Evolutionary conservation across 53 echinoderm and acorn worm species (phyloP).

Genomic region (Paelopatides confundens): DNA sequence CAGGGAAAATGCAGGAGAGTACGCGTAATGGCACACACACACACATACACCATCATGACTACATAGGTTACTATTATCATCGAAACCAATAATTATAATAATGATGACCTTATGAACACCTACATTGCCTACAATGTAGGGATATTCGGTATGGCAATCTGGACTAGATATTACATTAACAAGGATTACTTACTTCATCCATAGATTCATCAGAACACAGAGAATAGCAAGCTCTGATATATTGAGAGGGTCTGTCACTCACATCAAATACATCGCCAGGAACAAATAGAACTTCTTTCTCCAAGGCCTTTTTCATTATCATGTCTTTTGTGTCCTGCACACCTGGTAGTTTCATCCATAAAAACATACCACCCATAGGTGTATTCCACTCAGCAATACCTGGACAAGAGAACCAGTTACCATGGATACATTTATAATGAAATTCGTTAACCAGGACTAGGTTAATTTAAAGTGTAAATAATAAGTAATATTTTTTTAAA

Average conservation of each 20-base stretch:
- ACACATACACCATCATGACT: too few relatives aligned
- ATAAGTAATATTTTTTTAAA: too few relatives aligned
- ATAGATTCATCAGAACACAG: constrained; percentile 82
- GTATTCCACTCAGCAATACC: constrained; percentile 86
- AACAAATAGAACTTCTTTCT: constrained; percentile 94
- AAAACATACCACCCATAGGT: constrained; percentile 80
- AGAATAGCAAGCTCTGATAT: constrained; percentile 83
- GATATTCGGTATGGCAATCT: too few relatives aligned
- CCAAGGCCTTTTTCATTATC: constrained; percentile 81
- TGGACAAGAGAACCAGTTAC: constrained; percentile 23
- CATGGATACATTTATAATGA: too few relatives aligned
- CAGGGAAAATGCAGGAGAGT: too few relatives aligned
- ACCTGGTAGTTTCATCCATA: constrained; percentile 89
- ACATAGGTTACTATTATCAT: too few relatives aligned
- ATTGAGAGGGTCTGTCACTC: constrained; percentile 67
- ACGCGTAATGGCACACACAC: neutral
- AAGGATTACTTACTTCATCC: constrained; percentile 71
- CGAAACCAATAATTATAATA: neutral
- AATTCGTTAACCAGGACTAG: too few relatives aligned
- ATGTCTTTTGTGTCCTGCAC: constrained; percentile 79
- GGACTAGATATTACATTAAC: neutral
- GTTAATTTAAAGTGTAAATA: too few relatives aligned
- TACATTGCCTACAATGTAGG: neutral
- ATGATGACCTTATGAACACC: too few relatives aligned
- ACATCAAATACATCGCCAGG: constrained; percentile 83